Conservation (phyloP, 2,113 vertebrate genomes). For the Coptodon rendalli region DNA sequence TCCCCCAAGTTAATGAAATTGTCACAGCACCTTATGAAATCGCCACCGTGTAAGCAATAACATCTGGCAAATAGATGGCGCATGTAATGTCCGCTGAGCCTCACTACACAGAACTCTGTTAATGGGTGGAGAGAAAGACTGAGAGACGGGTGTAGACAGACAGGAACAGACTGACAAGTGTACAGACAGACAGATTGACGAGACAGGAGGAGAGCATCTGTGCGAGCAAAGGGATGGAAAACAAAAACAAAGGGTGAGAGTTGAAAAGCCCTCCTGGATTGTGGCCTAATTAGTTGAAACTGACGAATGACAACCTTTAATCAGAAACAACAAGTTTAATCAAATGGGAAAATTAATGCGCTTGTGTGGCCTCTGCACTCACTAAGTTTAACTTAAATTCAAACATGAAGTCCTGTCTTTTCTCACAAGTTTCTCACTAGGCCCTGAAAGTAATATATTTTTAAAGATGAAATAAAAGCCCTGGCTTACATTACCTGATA, state of each 20-base stretch:
- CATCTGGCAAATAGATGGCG: constrained; percentile 74
- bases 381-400: neutral
- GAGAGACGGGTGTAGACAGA: constrained; percentile 21
- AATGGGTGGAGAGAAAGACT: constrained; percentile 44
- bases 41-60: constrained; percentile 66
- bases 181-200: neutral
- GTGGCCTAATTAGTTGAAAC: neutral
- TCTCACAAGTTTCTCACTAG: neutral
- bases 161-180: neutral
- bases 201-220: neutral
- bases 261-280: neutral
- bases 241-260: neutral
- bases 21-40: constrained; percentile 75
- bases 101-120: constrained; percentile 39
- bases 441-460: neutral
- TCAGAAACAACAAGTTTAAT: neutral
- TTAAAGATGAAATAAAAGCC: neutral
- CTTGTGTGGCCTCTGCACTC: neutral
- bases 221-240: neutral
- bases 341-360: neutral
- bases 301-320: neutral
- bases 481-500: neutral
- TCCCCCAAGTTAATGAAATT: constrained; percentile 67
- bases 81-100: constrained; percentile 73
- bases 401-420: neutral